Percentiles rank a stretch among this genome's conserved stretches.
These are phyloP conservation scores for Tetraneura akinire DNA, from an alignment of 1,140 invertebrate genomes.

Conservation along the genomic window DNA sequence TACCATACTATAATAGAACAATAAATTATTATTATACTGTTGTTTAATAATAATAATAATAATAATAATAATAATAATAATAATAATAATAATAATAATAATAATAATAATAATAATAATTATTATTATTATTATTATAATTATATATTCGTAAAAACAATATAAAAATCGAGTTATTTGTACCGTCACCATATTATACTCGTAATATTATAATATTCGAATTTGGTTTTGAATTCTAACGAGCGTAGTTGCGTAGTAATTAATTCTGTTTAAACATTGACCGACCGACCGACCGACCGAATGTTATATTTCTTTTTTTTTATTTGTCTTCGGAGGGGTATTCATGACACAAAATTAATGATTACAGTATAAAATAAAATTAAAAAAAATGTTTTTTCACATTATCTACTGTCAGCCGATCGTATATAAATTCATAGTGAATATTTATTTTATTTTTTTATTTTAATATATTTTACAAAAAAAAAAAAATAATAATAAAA, in stretches of 20 bases:
- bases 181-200: no score
- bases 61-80: no score
- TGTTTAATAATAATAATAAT: no score
- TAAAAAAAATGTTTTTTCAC: not conserved
- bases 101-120: no score
- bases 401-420: not conserved
- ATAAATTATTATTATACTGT: no score
- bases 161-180: not conserved
- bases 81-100: no score
- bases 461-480: no score
- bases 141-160: not conserved
- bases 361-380: no score
- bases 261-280: not conserved
- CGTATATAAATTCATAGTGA: not conserved
- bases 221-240: not conserved
- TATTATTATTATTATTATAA: no score
- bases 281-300: not conserved
- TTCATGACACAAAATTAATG: slow-evolving; percentile 2
- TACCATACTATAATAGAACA: no score
- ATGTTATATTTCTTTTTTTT: not conserved
- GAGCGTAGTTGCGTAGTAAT: not conserved
- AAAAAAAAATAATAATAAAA: no score
- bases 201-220: not conserved
- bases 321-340: not conserved
- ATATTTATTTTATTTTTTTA: no score